Evolutionary conservation across 2,113 vertebrate genomes (phyloP).

Genomic region (Gnathonemus longibarbis): DNA sequence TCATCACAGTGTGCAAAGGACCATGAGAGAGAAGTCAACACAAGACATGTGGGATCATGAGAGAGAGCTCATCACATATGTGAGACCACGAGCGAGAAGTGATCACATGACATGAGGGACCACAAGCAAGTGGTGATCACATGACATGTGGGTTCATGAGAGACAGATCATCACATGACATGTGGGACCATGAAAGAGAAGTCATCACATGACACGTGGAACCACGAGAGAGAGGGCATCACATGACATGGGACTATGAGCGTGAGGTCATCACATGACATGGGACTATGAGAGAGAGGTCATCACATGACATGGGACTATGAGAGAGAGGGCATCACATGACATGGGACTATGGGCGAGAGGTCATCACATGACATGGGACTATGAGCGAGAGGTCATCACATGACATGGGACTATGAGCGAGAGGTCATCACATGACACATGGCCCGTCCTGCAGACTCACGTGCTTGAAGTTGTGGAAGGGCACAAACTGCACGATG

Average conservation of each 20-base stretch:
- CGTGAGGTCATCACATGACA: neutral
- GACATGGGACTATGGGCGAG: neutral
- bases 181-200: neutral
- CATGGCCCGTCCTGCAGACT: slow-evolving; percentile 35
- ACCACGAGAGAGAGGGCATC: neutral
- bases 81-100: neutral
- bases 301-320: neutral
- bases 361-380: neutral
- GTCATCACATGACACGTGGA: neutral
- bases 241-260: neutral
- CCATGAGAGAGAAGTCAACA: neutral
- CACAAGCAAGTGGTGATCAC: neutral
- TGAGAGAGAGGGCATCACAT: neutral
- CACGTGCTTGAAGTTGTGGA: slow-evolving; percentile 96
- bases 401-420: too few species aligned
- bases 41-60: neutral
- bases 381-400: neutral
- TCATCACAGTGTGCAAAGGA: neutral
- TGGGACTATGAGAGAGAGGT: neutral
- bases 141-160: neutral
- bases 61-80: neutral
- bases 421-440: neutral
- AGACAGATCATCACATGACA: neutral
- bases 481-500: slow-evolving; percentile 96
- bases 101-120: neutral